Conservation (phyloP, 1,140 invertebrate species). For the Vanessa atalanta region DNA sequence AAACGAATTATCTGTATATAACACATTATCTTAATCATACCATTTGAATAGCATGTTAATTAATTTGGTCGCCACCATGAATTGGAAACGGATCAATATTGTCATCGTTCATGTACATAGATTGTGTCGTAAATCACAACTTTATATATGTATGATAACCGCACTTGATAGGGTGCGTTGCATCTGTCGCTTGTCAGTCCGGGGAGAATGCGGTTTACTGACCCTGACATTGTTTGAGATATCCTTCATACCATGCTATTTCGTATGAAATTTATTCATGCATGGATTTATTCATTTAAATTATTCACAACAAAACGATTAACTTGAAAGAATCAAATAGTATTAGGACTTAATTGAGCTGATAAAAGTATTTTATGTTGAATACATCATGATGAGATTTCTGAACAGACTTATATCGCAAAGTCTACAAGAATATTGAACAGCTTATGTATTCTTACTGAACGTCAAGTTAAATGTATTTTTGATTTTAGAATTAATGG, state of each 20-base stretch:
- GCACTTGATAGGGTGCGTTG: conserved; percentile 10
- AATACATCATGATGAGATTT: too few relatives aligned
- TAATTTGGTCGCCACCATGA: neutral
- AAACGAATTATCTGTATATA: too few relatives aligned
- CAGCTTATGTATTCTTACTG: too few relatives aligned
- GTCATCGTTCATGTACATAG: neutral
- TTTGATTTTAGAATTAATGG: too few relatives aligned
- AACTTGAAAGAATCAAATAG: too few relatives aligned
- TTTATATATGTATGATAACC: conserved; percentile 15
- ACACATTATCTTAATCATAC: neutral
- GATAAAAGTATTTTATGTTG: too few relatives aligned
- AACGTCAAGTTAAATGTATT: too few relatives aligned
- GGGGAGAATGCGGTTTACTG: conserved; percentile 13
- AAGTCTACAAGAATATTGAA: too few relatives aligned
- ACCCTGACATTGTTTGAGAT: conserved; percentile 15
- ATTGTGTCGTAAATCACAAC: conserved; percentile 4
- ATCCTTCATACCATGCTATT: neutral
- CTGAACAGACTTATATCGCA: too few relatives aligned
- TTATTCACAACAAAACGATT: too few relatives aligned
- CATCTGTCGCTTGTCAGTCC: conserved; percentile 8
- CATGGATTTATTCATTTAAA: too few relatives aligned
- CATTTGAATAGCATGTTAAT: neutral
- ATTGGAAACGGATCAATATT: neutral
- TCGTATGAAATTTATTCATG: neutral
- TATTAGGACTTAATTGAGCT: too few relatives aligned